Base-by-base conservation (phyloP, 1,140 invertebrate species). In the Bilobella aurantiaca region DNA sequence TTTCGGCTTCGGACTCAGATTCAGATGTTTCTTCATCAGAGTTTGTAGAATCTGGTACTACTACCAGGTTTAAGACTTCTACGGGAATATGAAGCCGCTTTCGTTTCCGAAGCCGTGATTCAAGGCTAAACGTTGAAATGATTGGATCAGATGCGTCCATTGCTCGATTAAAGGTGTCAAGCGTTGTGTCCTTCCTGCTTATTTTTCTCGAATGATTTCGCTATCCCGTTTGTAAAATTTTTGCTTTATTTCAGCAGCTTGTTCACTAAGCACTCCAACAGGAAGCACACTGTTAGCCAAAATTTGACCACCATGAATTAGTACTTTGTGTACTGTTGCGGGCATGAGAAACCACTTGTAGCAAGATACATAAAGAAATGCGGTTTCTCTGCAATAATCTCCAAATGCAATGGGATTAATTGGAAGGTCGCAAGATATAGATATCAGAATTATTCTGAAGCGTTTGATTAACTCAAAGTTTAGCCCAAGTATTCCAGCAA, bases 271-370 rank as follows among this genome's bases (percentile, higher is more conserved):
- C 49, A 69, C 46, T 16, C 68, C 64, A 28, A 66, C 3, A 16
- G 64, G 64, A 16, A 69, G 32, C 1, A 56, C 21, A 16, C 25
- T 18, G 5, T 0, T 18, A 16, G 57, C 16, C 3, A 70, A 59
- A 32, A 68, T 59, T 25, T 65, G 5, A 27, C 37, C 31, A 67
- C 69, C 63, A 31, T 70, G 66, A 1, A 68, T 58, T 0, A 70
- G 57, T 1, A 68, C 64, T 61, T 68, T 70, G 23, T 70, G 69
- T 8, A 63, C 18, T 1, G 66, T 68, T 1, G 30, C 16, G 2
- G 59, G 30, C 69, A 70, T 70, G n/a, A 34, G 30, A 21, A 27
- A 68, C 63, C 66, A 64, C 3, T 5, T 5, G 32, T 70, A 70
- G 16, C 31, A 16, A 2, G 27, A 0, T 23, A 68, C 59, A 58